These are phyloP conservation scores for Triplophysa yarkandensis DNA, from an alignment of 2,797 vertebrate species.

Conservation along the genomic window DNA sequence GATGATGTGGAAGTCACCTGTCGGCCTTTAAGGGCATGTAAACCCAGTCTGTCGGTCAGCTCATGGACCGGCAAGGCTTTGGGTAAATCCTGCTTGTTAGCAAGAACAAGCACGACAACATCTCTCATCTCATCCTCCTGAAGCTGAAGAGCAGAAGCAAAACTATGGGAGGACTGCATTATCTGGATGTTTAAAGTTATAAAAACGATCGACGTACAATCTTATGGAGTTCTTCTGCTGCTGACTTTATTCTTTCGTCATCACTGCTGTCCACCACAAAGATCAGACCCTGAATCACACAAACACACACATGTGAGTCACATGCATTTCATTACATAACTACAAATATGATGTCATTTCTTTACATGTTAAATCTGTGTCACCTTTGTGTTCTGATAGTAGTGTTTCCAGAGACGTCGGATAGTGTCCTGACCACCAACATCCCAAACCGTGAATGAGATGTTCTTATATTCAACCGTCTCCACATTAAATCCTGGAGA, in stretches of 20 bases:
- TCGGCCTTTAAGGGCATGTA: constrained; percentile 26
- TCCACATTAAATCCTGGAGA: constrained; percentile 93
- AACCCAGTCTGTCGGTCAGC: constrained; percentile 40
- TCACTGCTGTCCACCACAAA: constrained; percentile 29
- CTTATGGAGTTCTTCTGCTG: constrained; percentile 28
- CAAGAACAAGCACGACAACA: constrained; percentile 39
- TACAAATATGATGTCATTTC: too few relatives aligned
- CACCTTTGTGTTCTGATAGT: constrained; percentile 89
- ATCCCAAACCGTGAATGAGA: constrained; percentile 95
- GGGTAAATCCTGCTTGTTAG: constrained; percentile 56
- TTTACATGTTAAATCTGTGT: too few relatives aligned
- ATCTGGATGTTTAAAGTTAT: background rate
- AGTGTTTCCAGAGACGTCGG: constrained; percentile 92
- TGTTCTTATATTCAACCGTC: constrained; percentile 93
- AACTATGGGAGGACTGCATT: too few relatives aligned
- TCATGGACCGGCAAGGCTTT: constrained; percentile 36
- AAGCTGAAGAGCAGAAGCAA: constrained; percentile 31
- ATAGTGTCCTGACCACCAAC: too few relatives aligned
- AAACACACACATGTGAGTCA: constrained; percentile 12
- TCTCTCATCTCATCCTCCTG: constrained; percentile 46
- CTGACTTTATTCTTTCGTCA: constrained; percentile 47
- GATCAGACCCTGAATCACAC: constrained; percentile 46
- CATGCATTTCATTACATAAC: too few relatives aligned
- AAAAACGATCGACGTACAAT: constrained; percentile 27
- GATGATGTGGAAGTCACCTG: constrained; percentile 22